These are phyloP conservation scores for Geococcyx californianus DNA, from an alignment of 2,113 vertebrate species.

Conservation along the genomic window DNA sequence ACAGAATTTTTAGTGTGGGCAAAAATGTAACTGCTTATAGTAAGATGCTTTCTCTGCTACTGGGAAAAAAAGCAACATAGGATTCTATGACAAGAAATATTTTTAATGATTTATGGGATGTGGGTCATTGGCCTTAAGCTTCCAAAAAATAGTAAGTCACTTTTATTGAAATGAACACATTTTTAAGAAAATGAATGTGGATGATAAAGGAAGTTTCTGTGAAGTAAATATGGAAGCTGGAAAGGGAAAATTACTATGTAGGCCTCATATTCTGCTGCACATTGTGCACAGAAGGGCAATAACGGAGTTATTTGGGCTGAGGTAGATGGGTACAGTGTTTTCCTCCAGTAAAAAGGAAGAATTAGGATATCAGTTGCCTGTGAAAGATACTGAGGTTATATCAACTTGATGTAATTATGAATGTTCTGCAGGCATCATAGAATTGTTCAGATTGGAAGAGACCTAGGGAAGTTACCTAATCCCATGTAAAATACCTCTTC, in stretches of 20 bases:
- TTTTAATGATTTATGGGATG: conserved; percentile 49
- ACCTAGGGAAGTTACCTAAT: background rate
- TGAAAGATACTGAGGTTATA: background rate
- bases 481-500: background rate
- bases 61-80: conserved; percentile 21
- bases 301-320: background rate
- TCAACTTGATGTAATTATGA: background rate
- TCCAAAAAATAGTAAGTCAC: background rate
- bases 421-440: background rate
- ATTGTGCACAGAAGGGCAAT: background rate
- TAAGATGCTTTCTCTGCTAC: conserved; percentile 52
- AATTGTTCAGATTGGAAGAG: background rate
- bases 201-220: background rate
- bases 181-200: conserved; percentile 27
- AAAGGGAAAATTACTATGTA: background rate
- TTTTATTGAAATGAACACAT: conserved; percentile 1
- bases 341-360: background rate
- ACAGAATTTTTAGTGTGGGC: conserved; percentile 49
- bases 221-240: conserved; percentile 10
- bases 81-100: conserved; percentile 33
- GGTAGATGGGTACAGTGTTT: background rate
- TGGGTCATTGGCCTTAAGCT: conserved; percentile 21
- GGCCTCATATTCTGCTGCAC: background rate
- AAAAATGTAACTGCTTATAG: conserved; percentile 65
- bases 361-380: background rate